Evolutionary conservation across 1,140 invertebrate species (phyloP).

Genomic region (Pantala flavescens): DNA sequence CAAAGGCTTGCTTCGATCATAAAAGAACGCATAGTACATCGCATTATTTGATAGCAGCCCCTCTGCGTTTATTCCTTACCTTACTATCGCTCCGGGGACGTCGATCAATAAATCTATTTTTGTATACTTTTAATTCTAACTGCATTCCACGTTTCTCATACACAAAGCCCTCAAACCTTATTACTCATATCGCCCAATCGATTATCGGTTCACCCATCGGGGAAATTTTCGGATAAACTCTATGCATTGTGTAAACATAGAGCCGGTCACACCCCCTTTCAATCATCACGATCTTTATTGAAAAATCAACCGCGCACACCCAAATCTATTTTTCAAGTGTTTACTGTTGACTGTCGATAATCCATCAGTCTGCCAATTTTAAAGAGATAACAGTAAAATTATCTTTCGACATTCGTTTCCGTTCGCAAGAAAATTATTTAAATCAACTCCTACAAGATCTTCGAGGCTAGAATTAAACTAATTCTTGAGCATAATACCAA

Average conservation of each 20-base stretch:
- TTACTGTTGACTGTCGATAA: no score
- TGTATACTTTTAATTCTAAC: slow-evolving; percentile 8
- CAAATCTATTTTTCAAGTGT: no score
- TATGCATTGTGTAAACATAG: background rate
- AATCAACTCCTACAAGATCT: no score
- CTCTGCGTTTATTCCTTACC: background rate
- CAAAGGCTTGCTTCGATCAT: background rate
- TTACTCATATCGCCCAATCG: background rate
- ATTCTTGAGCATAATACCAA: no score
- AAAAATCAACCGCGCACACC: no score
- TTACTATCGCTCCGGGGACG: background rate
- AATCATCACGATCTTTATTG: no score
- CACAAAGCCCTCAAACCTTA: slow-evolving; percentile 1
- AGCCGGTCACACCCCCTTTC: no score
- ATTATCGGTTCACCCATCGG: background rate
- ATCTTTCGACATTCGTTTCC: no score
- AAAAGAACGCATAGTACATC: background rate
- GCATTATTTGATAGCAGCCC: background rate
- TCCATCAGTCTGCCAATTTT: no score
- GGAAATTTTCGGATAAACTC: background rate
- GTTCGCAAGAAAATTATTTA: no score
- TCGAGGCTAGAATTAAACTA: no score
- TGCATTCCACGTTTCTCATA: slow-evolving; percentile 2
- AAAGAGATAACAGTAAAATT: no score
- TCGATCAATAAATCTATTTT: slow-evolving; percentile 8